phyloP scores from a whole-genome alignment of 2,113 vertebrate genomes.

The Zapus hudsonius region DNA sequence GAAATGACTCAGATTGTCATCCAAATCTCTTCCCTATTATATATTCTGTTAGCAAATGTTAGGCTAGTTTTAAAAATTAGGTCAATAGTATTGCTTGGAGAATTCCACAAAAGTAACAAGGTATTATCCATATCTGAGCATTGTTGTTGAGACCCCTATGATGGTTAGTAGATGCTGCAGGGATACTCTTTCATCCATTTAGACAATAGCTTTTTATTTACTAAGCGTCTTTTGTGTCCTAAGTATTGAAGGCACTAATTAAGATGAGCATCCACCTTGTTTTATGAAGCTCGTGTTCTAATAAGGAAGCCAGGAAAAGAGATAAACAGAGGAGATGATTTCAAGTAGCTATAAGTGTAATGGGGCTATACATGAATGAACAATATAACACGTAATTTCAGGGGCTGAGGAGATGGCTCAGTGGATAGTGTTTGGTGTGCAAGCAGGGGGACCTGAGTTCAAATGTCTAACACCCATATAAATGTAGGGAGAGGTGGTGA shows the following conservation, averaged over 20 bases:
- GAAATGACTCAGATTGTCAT: background rate
- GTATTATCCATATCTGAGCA: background rate
- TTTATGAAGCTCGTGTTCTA: background rate
- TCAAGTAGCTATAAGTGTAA: background rate
- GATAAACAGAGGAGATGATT: background rate
- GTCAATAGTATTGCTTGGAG: background rate
- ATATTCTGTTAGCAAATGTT: background rate
- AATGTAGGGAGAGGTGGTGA: no score
- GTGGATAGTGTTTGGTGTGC: no score
- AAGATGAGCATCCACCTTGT: background rate
- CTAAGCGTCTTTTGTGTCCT: background rate
- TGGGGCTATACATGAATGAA: fast-evolving
- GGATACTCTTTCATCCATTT: background rate
- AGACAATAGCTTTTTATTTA: no score
- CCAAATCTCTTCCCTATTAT: background rate
- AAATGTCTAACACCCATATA: no score
- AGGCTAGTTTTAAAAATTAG: background rate
- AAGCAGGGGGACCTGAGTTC: no score
- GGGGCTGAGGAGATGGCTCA: no score
- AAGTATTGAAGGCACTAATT: background rate
- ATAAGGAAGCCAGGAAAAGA: background rate
- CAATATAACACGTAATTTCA: no score
- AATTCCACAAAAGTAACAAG: background rate
- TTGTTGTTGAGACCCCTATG: background rate
- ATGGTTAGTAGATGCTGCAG: background rate